Conservation (phyloP, 2,113 vertebrate genomes). For the Chroicocephalus ridibundus region DNA sequence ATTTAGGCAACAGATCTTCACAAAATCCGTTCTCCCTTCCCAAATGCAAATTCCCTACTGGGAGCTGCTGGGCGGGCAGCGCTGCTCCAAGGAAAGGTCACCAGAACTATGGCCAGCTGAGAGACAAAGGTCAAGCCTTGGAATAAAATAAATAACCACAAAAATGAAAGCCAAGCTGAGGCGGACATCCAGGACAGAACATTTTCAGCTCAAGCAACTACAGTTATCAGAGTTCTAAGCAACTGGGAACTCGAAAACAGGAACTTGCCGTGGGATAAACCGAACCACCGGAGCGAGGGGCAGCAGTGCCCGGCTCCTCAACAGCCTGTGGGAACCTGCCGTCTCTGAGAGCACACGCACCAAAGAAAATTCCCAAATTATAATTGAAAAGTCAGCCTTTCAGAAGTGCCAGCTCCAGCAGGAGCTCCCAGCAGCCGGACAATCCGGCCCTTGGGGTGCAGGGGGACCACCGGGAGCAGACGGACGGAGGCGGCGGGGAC, state of each 20-base stretch:
- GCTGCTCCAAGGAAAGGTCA: not conserved
- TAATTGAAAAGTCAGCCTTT: not conserved
- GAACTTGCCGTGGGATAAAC: not conserved
- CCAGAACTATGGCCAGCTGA: accelerated
- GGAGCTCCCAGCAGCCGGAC: accelerated
- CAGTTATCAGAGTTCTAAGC: not conserved
- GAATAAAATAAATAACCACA: not conserved
- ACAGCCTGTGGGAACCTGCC: accelerated
- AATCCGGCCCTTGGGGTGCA: not conserved
- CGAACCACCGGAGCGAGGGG: accelerated
- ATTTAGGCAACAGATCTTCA: not conserved
- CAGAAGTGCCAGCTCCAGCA: not conserved
- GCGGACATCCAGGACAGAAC: not conserved
- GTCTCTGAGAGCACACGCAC: accelerated
- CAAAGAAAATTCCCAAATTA: accelerated
- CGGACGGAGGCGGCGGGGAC: too few relatives aligned
- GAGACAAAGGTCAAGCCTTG: not conserved
- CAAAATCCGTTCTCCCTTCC: not conserved
- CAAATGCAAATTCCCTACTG: not conserved
- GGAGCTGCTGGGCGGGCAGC: not conserved
- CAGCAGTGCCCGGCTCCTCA: accelerated
- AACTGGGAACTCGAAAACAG: not conserved
- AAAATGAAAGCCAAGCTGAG: not conserved
- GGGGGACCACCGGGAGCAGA: not conserved
- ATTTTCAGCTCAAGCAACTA: not conserved